Evolutionary conservation across 2,113 vertebrate species (phyloP).

Genomic region (Aptenodytes forsteri): DNA sequence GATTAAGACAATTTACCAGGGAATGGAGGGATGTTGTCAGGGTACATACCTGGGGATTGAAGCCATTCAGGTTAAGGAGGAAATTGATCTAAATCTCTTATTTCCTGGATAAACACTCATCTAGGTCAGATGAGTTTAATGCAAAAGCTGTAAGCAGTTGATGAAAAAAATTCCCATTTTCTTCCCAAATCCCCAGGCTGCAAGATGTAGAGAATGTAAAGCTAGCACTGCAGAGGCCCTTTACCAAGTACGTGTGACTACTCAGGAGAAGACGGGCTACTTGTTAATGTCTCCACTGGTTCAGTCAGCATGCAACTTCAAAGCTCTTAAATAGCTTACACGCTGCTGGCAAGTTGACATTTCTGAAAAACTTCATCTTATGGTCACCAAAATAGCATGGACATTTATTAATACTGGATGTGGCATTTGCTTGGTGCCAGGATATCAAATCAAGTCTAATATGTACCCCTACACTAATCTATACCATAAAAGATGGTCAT

Average conservation of each 20-base stretch:
- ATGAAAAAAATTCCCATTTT: background rate
- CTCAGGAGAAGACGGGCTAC: background rate
- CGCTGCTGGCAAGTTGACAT: background rate
- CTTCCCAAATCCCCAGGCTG: background rate
- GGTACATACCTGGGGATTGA: conserved; percentile 4
- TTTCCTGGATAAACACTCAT: conserved; percentile 42
- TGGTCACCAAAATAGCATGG: background rate
- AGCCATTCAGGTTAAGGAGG: conserved; percentile 20
- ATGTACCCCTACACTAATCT: background rate
- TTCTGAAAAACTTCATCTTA: background rate
- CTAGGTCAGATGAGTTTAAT: conserved; percentile 2
- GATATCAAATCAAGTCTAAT: background rate
- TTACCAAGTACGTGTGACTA: accelerated
- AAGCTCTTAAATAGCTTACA: background rate
- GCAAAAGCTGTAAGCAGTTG: background rate
- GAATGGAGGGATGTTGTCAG: background rate
- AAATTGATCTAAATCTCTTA: conserved; percentile 25
- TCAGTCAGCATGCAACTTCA: background rate
- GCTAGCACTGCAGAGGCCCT: background rate
- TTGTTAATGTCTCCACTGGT: background rate
- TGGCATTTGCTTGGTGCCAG: background rate
- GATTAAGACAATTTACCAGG: background rate
- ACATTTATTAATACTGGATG: background rate
- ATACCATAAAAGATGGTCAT: background rate
- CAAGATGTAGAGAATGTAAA: background rate